phyloP scores from a whole-genome alignment of 2,113 vertebrate species.

The Cynoglossus semilaevis region DNA sequence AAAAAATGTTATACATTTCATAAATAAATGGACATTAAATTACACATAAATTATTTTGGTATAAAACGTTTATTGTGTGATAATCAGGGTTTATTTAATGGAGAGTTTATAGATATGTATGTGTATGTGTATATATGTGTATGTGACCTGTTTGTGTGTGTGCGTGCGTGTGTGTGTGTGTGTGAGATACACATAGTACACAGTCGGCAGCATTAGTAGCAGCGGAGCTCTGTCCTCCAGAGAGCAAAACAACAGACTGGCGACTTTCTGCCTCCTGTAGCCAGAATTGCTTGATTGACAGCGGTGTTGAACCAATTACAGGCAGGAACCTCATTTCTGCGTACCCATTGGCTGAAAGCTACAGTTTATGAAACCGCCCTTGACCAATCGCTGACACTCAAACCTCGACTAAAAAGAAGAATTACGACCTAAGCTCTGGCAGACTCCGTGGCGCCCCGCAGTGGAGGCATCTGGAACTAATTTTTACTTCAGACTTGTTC shows the following conservation, averaged over 20 bases:
- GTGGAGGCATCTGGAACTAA: constrained; percentile 61
- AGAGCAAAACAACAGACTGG: constrained; percentile 66
- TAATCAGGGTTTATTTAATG: too few species aligned
- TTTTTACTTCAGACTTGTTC: constrained; percentile 27
- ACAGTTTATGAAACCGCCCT: background rate
- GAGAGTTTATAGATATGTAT: too few species aligned
- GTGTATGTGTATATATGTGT: background rate
- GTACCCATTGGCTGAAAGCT: constrained; percentile 42
- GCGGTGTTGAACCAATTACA: constrained; percentile 57
- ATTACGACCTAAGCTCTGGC: constrained; percentile 12
- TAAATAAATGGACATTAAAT: too few species aligned
- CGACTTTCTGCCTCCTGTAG: constrained; percentile 19
- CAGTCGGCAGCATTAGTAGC: background rate
- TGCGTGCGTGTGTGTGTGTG: background rate
- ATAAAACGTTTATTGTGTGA: too few species aligned
- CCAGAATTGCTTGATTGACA: constrained; percentile 70
- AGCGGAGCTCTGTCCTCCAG: constrained; percentile 64
- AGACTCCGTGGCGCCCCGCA: constrained; percentile 66
- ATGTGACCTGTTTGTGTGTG: constrained; percentile 19
- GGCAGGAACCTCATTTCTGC: background rate
- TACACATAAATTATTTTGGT: too few species aligned
- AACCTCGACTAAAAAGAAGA: constrained; percentile 7
- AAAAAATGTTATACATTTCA: too few species aligned
- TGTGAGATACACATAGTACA: background rate
- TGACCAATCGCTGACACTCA: constrained; percentile 49